phyloP scores from a whole-genome alignment of 1,140 invertebrate species.

The Portunus trituberculatus region DNA sequence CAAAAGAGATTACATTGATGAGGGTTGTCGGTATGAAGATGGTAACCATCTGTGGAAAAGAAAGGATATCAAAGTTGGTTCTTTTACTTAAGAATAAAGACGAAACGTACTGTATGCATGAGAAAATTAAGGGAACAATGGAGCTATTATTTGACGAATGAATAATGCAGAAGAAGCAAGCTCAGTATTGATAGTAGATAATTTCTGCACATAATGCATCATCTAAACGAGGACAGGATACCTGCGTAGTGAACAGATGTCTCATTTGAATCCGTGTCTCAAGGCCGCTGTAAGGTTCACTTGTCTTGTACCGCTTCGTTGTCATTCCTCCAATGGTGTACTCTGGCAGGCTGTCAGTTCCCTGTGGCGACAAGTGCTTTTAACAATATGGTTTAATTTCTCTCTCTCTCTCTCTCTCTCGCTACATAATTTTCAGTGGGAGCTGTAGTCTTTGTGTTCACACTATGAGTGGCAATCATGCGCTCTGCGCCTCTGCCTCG shows the following conservation, averaged over 20 bases:
- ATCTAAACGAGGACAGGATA: neutral
- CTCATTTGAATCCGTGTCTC: constrained; percentile 65
- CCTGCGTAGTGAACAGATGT: constrained; percentile 70
- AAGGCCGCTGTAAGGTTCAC: constrained; percentile 70
- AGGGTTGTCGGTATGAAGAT: constrained; percentile 60
- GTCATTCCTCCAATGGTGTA: constrained; percentile 51
- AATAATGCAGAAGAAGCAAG: neutral
- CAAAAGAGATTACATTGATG: constrained; percentile 64
- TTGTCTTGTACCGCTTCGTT: neutral
- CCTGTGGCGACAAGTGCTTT: neutral
- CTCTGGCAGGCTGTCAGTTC: constrained; percentile 53
- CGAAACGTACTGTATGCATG: too few species aligned
- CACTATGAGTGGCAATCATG: too few species aligned
- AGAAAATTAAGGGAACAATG: too few species aligned
- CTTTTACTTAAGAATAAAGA: too few species aligned
- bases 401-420: constrained; percentile 12
- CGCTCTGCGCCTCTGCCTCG: too few species aligned
- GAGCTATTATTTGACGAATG: too few species aligned
- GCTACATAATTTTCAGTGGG: too few species aligned
- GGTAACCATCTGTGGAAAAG: constrained; percentile 46
- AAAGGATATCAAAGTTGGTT: neutral
- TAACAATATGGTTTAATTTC: neutral
- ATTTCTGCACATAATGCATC: neutral
- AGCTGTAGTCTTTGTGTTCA: too few species aligned
- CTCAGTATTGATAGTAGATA: neutral